Percentiles rank a stretch among this genome's conserved stretches.
These are phyloP conservation scores for Tragopan temminckii DNA, from an alignment of 2,797 vertebrate species.

Conservation along the genomic window DNA sequence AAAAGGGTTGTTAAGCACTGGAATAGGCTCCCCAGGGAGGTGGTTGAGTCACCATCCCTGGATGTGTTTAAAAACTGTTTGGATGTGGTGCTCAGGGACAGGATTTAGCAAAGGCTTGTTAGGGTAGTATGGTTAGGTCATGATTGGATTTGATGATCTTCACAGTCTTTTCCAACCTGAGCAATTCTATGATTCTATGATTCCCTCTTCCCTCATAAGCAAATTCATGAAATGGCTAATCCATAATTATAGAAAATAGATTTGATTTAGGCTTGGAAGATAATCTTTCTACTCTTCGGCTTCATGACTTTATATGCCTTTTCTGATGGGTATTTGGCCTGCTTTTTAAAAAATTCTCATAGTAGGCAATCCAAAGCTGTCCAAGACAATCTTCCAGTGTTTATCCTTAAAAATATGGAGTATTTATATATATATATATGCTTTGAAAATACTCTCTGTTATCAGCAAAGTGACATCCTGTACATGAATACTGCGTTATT, in stretches of 20 bases:
- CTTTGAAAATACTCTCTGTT: not conserved
- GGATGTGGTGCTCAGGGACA: too few species aligned
- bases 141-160: too few species aligned
- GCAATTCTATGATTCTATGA: too few species aligned
- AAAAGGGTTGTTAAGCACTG: too few species aligned
- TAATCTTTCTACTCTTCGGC: not conserved
- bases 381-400: too few species aligned
- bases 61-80: too few species aligned
- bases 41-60: too few species aligned
- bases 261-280: not conserved
- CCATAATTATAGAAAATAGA: not conserved
- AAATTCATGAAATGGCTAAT: not conserved
- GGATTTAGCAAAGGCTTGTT: too few species aligned
- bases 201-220: not conserved
- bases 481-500: not conserved
- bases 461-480: not conserved
- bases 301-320: not conserved
- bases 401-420: not conserved
- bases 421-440: too few species aligned
- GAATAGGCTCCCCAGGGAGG: too few species aligned
- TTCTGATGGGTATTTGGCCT: fast-evolving
- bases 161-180: too few species aligned
- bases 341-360: not conserved
- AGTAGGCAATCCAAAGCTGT: not conserved
- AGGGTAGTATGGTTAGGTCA: too few species aligned